Evolutionary conservation across 2,797 vertebrate genomes (phyloP).

Genomic region (Lates japonicus): DNA sequence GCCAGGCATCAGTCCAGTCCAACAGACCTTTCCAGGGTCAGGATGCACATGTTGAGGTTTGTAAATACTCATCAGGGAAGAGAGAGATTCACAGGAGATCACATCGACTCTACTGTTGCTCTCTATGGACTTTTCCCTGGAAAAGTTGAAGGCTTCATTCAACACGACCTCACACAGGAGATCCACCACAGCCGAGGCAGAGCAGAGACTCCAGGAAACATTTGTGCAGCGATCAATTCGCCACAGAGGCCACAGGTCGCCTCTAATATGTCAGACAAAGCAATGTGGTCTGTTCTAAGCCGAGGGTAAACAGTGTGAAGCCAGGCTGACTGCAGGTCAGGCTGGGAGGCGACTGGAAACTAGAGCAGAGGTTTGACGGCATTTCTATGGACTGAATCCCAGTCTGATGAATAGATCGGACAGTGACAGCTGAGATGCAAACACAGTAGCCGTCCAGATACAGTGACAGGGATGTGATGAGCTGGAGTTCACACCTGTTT

Average conservation of each 20-base stretch:
- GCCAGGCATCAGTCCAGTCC: neutral
- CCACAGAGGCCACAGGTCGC: neutral
- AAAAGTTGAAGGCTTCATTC: neutral
- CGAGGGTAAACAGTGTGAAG: neutral
- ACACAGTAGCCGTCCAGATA: too few species aligned
- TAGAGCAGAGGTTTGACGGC: too few species aligned
- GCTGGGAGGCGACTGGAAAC: too few species aligned
- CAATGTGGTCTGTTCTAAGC: neutral
- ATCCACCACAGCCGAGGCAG: neutral
- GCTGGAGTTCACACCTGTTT: too few species aligned
- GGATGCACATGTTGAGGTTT: too few species aligned
- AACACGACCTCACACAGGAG: neutral
- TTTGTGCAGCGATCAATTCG: neutral
- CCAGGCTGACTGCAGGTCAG: neutral
- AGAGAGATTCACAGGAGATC: too few species aligned
- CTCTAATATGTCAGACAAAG: too few species aligned
- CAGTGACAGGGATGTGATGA: too few species aligned
- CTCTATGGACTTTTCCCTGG: neutral
- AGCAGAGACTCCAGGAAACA: neutral
- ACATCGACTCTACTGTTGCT: neutral
- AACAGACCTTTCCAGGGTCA: neutral
- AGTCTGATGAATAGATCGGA: too few species aligned
- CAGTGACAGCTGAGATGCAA: too few species aligned
- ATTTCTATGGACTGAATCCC: too few species aligned
- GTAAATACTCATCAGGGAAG: too few species aligned